phyloP scores from a whole-genome alignment of 2,797 vertebrate genomes.

The Buceros bicornis region DNA sequence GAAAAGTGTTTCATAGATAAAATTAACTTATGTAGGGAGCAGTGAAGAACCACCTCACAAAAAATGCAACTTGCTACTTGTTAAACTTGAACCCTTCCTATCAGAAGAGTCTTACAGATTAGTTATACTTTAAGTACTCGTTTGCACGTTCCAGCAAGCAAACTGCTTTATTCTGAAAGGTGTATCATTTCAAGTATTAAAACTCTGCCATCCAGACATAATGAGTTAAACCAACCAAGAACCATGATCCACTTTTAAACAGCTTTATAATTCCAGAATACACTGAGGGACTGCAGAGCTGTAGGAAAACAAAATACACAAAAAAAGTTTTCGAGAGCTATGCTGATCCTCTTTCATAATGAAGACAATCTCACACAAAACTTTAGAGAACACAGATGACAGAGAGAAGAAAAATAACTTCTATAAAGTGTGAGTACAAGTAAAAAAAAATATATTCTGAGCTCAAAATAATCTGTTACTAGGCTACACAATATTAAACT shows the following conservation, averaged over 20 bases:
- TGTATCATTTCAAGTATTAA: conserved; percentile 43
- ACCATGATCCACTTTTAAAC: conserved; percentile 61
- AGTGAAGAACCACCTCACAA: background rate
- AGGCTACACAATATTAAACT: background rate
- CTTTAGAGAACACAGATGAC: background rate
- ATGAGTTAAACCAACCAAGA: conserved; percentile 67
- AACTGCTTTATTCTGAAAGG: conserved; percentile 18
- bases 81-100: background rate
- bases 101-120: background rate
- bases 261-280: conserved; percentile 71
- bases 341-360: conserved; percentile 33
- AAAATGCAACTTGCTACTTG: background rate
- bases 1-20: background rate
- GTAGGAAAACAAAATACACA: conserved; percentile 37
- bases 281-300: conserved; percentile 39
- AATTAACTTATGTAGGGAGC: background rate
- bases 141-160: background rate
- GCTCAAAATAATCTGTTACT: background rate
- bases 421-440: background rate
- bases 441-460: background rate
- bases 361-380: conserved; percentile 36
- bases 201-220: conserved; percentile 61
- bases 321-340: conserved; percentile 53
- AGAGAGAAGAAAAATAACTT: background rate
- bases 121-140: background rate